Base-by-base conservation (phyloP, 2,888 invertebrate species). In the Theodoxus fluviatilis region DNA sequence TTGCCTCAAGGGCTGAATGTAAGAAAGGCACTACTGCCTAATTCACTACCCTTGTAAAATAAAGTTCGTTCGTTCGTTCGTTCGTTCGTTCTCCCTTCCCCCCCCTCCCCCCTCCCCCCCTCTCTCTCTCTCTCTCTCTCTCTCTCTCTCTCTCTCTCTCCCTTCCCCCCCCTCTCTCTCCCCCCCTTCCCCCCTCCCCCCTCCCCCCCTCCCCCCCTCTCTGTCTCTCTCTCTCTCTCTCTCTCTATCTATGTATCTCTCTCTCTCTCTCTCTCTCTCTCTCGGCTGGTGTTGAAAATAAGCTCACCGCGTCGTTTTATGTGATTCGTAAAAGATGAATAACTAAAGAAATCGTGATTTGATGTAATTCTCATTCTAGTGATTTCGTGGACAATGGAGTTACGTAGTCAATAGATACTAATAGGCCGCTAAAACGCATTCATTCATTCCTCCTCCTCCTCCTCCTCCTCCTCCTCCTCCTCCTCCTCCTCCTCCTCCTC, bases 151-250 rank as follows among this genome's bases (percentile, higher is more conserved):
- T 63, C 33, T 31, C 2, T 33, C 33, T 63, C 2, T 33, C 18
- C 18, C 31, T 35, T 37, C 15, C 25, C 37, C 35, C 37, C 35
- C 18, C 3, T 63, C 63, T 63, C 33, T 63, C 35, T 63, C 33
- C 18, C 33, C 37, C 9, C 18, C 33, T 33, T 37, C 37, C 9
- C 15, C 33, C 37, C 33, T 33, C 37, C 63, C 15, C 6, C 37
- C 63, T 63, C 33, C 37, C 35, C 37, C 31, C 37, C 63, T 63
- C 4, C 6, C 4, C 37, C 31, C 37, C 35, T 63, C 31, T 63
- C 63, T 63, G 33, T 63, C 63, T 63, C 33, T 63, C 35, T 63
- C 63, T 63, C 63, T 63, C 35, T 2, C 2, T 63, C 63, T 35
- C 33, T 63, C 18, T 35, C 35, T 63, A 12, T 63, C 63, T 63